Evolutionary conservation across 2,888 invertebrate genomes (phyloP), one percentile per base, ranked within the genome.

Genomic region (Hedya salicella): DNA sequence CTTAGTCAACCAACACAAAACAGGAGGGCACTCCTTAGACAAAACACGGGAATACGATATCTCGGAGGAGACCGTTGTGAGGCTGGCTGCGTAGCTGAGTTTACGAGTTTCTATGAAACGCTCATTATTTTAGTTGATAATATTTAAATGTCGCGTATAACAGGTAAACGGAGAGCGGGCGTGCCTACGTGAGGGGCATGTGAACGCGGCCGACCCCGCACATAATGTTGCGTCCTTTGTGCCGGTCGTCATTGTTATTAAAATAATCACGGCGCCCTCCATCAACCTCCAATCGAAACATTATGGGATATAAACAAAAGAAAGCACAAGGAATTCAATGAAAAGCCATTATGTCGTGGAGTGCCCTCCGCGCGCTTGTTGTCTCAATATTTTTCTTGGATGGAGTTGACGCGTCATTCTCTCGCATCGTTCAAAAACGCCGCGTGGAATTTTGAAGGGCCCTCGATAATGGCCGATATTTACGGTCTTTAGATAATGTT

Each of bases 281-380:
- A 88, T 88, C 89, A 82, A 85, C 81, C 83, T 81, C 86, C 90
- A 88, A 91, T 91, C 91, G 91, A 87, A 91, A 90, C 90, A 90
- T 91, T 91, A 91, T 89, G 87, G 91, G 89, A 87, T 89, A 89
- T 90, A 92, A 91, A 92, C 91, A 92, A 92, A 92, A 91, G 91
- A 88, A 86, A 90, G 81, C 86, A 87, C 88, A 83, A 86, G 85
- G 89, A 88, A 91, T 91, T 91, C 87, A 90, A 89, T 91, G 91
- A 89, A 90, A 91, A 86, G 88, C 91, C 87, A 91, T 91, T 91
- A 91, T 91, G 91, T 89, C 87, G 85, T 78, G 83, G 79, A 91
- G 91, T 76, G 88, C 86, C 80, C 91, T 90, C 83, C 81, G 81
- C 70, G 68, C 75, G 79, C 71, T 85, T 88, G 89, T 89, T 91